These are phyloP conservation scores for Bradypodion ventrale DNA, from an alignment of 2,797 vertebrate genomes.

Conservation along the genomic window DNA sequence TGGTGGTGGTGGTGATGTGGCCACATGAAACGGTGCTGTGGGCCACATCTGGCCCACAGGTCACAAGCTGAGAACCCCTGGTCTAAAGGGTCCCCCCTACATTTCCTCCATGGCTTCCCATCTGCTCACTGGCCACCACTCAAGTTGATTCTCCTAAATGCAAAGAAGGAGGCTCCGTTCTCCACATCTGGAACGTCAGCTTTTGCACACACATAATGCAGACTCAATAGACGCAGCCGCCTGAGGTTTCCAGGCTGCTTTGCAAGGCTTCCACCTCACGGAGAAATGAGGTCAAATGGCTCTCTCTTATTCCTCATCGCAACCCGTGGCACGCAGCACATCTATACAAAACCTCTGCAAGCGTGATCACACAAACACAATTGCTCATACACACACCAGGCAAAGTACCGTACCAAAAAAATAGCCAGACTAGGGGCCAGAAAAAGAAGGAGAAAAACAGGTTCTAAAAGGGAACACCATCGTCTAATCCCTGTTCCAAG, in stretches of 20 bases:
- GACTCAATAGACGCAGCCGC: no score
- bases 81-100: no score
- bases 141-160: background rate
- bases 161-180: background rate
- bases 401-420: background rate
- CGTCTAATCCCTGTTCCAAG: background rate
- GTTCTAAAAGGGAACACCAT: background rate
- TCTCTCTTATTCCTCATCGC: background rate
- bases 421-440: background rate
- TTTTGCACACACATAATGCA: no score
- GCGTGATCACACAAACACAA: background rate
- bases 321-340: no score
- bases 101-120: background rate
- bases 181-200: background rate
- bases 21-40: no score
- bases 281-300: background rate
- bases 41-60: no score
- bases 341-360: no score
- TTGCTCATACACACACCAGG: background rate
- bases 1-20: no score
- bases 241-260: background rate
- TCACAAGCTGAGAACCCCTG: no score
- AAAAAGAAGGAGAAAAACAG: background rate
- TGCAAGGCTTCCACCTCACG: background rate
- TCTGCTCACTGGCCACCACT: background rate